Percentiles rank a stretch among this genome's conserved stretches.
Evolutionary conservation across 2,113 vertebrate genomes (phyloP).

Genomic region (Zootoca vivipara): DNA sequence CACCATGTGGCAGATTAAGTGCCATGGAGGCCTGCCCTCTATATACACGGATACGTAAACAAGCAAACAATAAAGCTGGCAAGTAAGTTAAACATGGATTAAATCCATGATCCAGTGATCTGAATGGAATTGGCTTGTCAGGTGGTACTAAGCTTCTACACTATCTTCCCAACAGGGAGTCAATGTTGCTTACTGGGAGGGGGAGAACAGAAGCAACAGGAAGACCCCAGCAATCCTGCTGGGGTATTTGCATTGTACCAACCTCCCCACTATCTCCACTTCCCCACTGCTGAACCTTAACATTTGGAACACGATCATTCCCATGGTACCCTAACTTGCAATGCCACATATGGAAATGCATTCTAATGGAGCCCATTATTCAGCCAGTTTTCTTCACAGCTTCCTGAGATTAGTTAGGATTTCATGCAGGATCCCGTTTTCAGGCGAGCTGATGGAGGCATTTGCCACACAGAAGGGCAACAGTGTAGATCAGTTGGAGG

Average conservation of each 20-base stretch:
- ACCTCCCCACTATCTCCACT: neutral
- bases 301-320: neutral
- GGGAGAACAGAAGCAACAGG: neutral
- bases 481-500: neutral
- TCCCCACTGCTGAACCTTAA: neutral
- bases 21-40: no score
- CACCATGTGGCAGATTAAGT: no score
- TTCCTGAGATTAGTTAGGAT: neutral
- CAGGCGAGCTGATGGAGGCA: neutral
- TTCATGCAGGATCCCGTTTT: neutral
- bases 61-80: no score
- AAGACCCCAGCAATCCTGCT: neutral
- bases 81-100: no score
- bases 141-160: no score
- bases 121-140: no score
- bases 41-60: no score
- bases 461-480: neutral
- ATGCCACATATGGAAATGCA: neutral
- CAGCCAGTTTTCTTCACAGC: neutral
- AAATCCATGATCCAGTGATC: no score
- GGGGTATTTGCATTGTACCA: no score
- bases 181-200: no score
- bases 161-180: no score
- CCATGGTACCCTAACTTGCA: neutral
- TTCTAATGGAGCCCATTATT: neutral